phyloP scores from a whole-genome alignment of 1,140 invertebrate species.

The Zaprionus taronus region DNA sequence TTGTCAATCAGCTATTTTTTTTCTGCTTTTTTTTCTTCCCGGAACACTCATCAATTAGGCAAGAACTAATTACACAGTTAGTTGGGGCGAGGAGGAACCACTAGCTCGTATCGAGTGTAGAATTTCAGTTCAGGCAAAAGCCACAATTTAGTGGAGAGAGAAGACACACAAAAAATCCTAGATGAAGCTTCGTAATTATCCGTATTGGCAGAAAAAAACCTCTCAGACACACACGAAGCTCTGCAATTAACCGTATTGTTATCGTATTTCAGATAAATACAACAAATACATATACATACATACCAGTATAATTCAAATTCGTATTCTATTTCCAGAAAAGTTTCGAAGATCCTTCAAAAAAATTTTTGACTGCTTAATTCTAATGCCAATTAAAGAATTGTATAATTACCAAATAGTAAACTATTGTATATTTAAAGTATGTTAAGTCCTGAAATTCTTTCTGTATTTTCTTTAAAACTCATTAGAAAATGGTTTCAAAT shows the following conservation, averaged over 20 bases:
- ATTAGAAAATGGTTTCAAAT: no score
- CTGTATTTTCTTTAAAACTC: no score
- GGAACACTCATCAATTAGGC: constrained; percentile 65
- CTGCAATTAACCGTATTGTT: background rate
- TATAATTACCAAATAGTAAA: no score
- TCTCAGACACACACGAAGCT: background rate
- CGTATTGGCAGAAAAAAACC: background rate
- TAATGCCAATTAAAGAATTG: no score
- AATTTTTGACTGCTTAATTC: no score
- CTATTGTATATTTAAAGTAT: no score
- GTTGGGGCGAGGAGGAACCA: background rate
- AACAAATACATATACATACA: no score
- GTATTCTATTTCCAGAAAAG: no score
- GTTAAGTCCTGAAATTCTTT: no score
- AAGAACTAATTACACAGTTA: constrained; percentile 64
- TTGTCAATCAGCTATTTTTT: constrained; percentile 62
- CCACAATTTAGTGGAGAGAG: background rate
- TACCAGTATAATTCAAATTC: no score
- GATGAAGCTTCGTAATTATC: background rate
- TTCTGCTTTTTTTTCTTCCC: background rate
- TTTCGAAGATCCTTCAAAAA: no score
- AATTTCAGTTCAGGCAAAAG: background rate
- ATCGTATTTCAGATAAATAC: background rate
- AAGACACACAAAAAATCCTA: background rate
- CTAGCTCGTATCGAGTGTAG: background rate